Evolutionary conservation across 2,797 vertebrate genomes (phyloP).

Genomic region (Lates japonicus): DNA sequence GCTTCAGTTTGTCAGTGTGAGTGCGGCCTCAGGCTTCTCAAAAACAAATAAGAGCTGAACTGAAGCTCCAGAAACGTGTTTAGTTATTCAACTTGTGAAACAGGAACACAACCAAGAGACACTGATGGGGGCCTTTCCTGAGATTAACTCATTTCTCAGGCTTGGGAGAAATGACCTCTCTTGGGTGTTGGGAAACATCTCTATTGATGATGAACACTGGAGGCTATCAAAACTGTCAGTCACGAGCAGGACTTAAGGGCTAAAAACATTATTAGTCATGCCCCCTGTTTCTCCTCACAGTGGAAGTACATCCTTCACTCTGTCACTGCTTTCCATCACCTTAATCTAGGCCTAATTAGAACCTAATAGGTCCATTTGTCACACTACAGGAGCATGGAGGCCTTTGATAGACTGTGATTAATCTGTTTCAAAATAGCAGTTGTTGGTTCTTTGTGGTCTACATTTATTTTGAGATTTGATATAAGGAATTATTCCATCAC

Average conservation of each 20-base stretch:
- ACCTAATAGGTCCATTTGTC: conserved; percentile 80
- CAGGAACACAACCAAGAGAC: conserved; percentile 17
- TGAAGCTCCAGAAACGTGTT: conserved; percentile 9
- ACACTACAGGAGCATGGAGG: conserved; percentile 64
- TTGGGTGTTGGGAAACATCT: conserved; percentile 50
- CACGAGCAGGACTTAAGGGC: conserved; percentile 50
- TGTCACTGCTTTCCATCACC: conserved; percentile 71
- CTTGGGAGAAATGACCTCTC: conserved; percentile 35
- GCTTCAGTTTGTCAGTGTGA: conserved; percentile 27
- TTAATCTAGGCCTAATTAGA: conserved; percentile 78
- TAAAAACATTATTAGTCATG: conserved; percentile 73
- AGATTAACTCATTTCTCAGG: conserved; percentile 28
- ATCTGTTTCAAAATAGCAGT: conserved; percentile 53
- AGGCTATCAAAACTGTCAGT: conserved; percentile 67
- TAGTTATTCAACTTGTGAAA: conserved; percentile 37
- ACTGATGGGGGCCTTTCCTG: background rate
- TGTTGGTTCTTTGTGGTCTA: conserved; percentile 35
- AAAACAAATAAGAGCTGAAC: conserved; percentile 13
- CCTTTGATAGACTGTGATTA: conserved; percentile 66
- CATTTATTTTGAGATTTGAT: conserved; percentile 28
- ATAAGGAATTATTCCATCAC: conserved; percentile 22
- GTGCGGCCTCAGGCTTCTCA: conserved; percentile 11
- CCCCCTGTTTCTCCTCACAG: conserved; percentile 62
- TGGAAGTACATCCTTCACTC: conserved; percentile 71
- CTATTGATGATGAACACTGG: conserved; percentile 51